These are phyloP conservation scores for Parazoanthus darwini DNA, from an alignment of 92 coral and sea anemone genomes.

Conservation along the genomic window DNA sequence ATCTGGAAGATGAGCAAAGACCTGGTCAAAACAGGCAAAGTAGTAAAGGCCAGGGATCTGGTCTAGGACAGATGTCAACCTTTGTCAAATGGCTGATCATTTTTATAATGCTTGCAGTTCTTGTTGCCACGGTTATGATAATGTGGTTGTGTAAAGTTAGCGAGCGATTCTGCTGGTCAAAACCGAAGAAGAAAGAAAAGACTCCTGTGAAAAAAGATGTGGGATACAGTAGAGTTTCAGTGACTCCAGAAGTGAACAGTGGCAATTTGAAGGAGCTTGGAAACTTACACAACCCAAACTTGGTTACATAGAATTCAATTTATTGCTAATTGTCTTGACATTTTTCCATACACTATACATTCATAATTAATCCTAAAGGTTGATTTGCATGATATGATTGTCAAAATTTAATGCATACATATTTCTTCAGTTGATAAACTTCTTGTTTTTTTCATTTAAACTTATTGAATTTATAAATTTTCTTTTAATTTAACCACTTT, in stretches of 20 bases:
- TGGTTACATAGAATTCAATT: constrained; percentile 3
- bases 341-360: background rate
- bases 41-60: constrained; percentile 29
- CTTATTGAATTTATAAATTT: too few relatives aligned
- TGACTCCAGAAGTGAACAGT: constrained; percentile 62
- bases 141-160: constrained; percentile 80
- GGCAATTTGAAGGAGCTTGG: constrained; percentile 62
- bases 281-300: constrained; percentile 36
- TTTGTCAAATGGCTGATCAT: constrained; percentile 84
- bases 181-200: constrained; percentile 44
- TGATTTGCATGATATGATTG: background rate
- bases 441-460: too few relatives aligned
- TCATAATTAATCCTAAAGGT: background rate
- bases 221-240: constrained; percentile 47
- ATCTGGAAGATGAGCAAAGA: constrained; percentile 15
- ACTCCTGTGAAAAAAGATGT: constrained; percentile 54
- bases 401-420: background rate
- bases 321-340: background rate
- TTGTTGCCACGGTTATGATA: constrained; percentile 67
- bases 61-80: constrained; percentile 57
- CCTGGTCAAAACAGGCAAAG: constrained; percentile 28
- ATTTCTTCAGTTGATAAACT: background rate
- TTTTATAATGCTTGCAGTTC: constrained; percentile 72
- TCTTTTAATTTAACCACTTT: too few relatives aligned
- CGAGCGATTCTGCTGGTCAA: constrained; percentile 79